Conservation (phyloP, 2,113 vertebrate species). For the Psittacula cyanocephala region DNA sequence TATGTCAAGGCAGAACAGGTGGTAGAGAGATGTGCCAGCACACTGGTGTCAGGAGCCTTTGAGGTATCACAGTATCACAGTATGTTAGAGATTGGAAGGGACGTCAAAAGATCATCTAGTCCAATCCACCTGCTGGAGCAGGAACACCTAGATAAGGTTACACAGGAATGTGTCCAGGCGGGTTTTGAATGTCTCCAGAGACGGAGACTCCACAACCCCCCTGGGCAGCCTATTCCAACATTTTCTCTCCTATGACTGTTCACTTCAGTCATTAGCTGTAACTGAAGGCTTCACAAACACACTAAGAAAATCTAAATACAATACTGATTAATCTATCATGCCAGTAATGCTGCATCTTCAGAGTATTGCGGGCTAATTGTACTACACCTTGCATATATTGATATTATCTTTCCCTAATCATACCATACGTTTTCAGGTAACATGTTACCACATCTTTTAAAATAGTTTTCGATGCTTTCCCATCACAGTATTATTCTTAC, state of each 20-base stretch:
- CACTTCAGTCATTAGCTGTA: neutral
- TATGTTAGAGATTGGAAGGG: no score
- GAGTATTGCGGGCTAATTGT: neutral
- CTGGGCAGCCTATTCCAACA: no score
- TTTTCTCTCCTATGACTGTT: neutral
- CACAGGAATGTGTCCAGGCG: no score
- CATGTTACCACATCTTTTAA: neutral
- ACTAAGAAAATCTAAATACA: neutral
- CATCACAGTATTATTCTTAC: neutral
- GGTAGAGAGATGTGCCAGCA: rapidly evolving
- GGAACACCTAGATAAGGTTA: no score
- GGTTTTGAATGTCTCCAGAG: no score
- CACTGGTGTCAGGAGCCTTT: neutral
- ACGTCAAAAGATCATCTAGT: no score
- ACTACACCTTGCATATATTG: neutral
- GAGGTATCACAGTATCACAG: no score
- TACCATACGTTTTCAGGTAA: neutral
- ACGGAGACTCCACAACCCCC: no score
- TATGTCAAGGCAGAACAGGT: neutral
- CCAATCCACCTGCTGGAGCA: no score
- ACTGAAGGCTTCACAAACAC: neutral
- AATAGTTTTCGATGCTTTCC: neutral
- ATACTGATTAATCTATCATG: neutral
- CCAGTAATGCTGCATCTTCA: neutral
- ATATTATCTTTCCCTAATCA: neutral